Conservation (phyloP, 1,140 invertebrate species). For the Saxidomus purpurata region DNA sequence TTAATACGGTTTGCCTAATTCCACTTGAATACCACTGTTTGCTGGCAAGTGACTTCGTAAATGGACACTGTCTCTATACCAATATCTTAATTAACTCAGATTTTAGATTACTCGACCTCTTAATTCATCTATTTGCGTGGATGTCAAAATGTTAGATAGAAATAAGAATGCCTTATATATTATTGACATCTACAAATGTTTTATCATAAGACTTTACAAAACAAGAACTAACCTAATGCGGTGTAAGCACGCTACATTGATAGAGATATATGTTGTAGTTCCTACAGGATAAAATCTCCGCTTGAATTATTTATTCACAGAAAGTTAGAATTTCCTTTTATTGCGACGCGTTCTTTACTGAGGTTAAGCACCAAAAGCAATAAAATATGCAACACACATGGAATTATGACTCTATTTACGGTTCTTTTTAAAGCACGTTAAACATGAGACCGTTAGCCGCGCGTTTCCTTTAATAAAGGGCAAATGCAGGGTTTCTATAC, state of each 20-base stretch:
- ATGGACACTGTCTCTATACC: no score
- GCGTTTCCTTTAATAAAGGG: no score
- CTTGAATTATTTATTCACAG: not conserved
- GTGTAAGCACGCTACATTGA: not conserved
- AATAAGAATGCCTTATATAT: not conserved
- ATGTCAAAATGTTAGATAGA: not conserved
- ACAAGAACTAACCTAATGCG: not conserved
- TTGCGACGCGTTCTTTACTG: no score
- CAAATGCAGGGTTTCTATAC: no score
- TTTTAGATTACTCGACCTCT: not conserved
- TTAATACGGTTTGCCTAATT: no score
- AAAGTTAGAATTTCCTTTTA: not conserved
- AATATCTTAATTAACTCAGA: not conserved
- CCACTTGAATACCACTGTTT: no score
- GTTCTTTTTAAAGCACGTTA: no score
- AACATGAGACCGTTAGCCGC: no score
- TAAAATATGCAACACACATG: no score
- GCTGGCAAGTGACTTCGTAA: no score
- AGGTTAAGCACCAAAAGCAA: no score
- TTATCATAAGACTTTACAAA: not conserved
- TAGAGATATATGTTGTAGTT: not conserved
- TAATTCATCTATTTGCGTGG: not conserved
- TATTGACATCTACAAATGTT: not conserved
- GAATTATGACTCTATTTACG: no score
- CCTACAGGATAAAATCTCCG: not conserved